Base-by-base conservation (phyloP, 35 echinoderm and acorn worm species). In the Ophiothrix spiculata region DNA sequence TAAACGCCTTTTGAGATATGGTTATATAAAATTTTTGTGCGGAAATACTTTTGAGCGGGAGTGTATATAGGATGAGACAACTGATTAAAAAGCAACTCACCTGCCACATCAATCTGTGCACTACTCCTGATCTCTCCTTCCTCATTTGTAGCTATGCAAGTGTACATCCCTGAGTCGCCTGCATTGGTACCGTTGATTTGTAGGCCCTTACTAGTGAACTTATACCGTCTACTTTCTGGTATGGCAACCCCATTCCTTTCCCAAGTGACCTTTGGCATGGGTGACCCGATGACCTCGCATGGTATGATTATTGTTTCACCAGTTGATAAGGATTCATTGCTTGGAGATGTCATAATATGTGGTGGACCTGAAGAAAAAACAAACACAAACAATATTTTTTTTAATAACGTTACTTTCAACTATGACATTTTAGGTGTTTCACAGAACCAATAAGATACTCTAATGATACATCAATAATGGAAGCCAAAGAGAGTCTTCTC, bases 231-330 rank as follows among this genome's bases (percentile, higher is more conserved):
- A 38, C 83, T 82, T 15, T 35, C 38, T 39, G 40, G 28, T 1
- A 94, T 29, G 0, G n/a, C 13, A 15, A 80, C 36, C 19, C 81
- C 85, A 4, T 97, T 81, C 74, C 90, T 90, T 40, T 78, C 37
- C 95, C 95, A 98, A 76, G 82, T 46, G 0, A 94, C 78, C 12
- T 31, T 31, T n/a, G 92, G 95, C 33, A 88, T 86, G 0, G 60
- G 77, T 16, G 95, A 60, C 0, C 95, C 95, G 0, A 98, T 98
- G n/a, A 94, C 95, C 15, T 90, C 56, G 42, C 95, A 98, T 34
- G 78, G 74, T 42, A 98, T 77, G 15, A 38, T 40, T 3, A 98
- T 46, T 4, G 85, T 94, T 49, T 91, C 91, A 2, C 95, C 95
- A 31, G 79, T 87, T 36, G 82, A 37, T 0, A 80, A 45, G 14